These are phyloP conservation scores for Erynnis tages DNA, from an alignment of 2,888 invertebrate genomes.

Conservation along the genomic window DNA sequence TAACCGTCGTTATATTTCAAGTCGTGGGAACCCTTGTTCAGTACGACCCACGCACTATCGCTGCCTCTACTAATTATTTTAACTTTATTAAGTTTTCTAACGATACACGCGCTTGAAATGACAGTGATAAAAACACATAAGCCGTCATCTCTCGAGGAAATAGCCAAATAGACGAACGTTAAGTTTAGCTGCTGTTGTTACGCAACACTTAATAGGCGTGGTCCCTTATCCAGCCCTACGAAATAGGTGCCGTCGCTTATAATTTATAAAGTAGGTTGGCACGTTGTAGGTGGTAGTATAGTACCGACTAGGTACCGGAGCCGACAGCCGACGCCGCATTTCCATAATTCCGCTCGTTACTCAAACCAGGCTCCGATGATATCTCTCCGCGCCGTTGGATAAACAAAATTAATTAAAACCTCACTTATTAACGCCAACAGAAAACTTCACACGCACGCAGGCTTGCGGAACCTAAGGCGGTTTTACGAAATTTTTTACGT, in stretches of 20 bases:
- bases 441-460: constrained; percentile 12
- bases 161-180: no score
- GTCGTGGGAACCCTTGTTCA: no score
- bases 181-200: not conserved
- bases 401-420: constrained; percentile 52
- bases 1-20: no score
- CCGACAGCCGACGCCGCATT: constrained; percentile 43
- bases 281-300: no score
- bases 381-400: constrained; percentile 50
- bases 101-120: no score
- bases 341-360: constrained; percentile 72
- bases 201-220: no score
- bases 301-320: not conserved
- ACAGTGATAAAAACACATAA: no score
- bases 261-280: not conserved
- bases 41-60: no score
- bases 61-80: no score
- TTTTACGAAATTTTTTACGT: not conserved
- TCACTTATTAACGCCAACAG: constrained; percentile 19
- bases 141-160: no score
- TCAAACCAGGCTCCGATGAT: constrained; percentile 44
- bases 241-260: not conserved
- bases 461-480: no score
- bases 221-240: not conserved
- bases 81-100: no score